Evolutionary conservation across 2,888 invertebrate species (phyloP).

Genomic region (Sphinx pinastri): DNA sequence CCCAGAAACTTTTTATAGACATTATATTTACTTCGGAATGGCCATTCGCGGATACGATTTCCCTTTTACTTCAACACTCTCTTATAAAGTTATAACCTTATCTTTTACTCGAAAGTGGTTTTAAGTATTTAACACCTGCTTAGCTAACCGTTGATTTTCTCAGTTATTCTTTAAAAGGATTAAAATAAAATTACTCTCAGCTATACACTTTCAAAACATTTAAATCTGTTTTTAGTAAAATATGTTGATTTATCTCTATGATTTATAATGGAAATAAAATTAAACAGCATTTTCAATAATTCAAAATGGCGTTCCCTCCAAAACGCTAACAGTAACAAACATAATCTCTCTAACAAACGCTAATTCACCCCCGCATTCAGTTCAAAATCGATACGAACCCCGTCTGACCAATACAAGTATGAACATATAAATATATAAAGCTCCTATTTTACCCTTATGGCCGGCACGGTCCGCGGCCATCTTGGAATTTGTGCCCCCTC

Average conservation of each 20-base stretch:
- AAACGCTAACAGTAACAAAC: conserved; percentile 5
- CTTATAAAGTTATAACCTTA: neutral
- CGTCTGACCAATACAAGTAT: conserved; percentile 76
- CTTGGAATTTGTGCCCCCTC: conserved; percentile 73
- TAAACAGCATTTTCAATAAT: neutral
- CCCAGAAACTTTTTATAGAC: conserved; percentile 50
- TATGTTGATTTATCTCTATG: no score
- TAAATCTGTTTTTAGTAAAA: no score
- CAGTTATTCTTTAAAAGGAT: neutral
- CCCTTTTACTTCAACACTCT: conserved; percentile 12
- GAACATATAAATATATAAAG: conserved; percentile 73
- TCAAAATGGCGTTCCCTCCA: conserved; percentile 24
- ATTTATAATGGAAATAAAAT: neutral
- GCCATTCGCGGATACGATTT: conserved; percentile 43
- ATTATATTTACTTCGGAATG: conserved; percentile 50
- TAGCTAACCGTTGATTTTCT: neutral
- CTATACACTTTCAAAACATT: no score
- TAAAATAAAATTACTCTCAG: no score
- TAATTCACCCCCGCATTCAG: conserved; percentile 15
- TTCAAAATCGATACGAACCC: conserved; percentile 65
- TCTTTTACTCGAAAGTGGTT: neutral
- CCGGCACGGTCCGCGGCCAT: conserved; percentile 81
- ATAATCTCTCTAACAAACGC: conserved; percentile 15
- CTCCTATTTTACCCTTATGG: conserved; percentile 83
- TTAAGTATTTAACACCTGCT: neutral